A percentile compares a stretch with the other conserved stretches of the same genome.
Conservation (phyloP, 2,113 vertebrate species). For the Pelecanoides urinatrix region DNA sequence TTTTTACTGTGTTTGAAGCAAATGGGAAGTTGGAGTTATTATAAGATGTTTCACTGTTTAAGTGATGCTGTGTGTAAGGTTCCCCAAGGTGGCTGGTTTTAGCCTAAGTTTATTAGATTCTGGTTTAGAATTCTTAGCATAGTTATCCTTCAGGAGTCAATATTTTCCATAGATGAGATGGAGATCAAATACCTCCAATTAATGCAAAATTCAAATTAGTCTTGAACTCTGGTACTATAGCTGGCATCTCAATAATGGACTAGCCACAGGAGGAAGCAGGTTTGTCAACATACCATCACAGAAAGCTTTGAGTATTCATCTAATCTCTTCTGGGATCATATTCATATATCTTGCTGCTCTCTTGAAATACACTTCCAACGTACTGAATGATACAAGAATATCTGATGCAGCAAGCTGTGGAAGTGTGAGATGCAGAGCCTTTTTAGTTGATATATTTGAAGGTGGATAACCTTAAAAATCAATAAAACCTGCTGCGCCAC, state of each 20-base stretch:
- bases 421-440: neutral
- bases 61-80: neutral
- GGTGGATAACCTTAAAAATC: conserved; percentile 46
- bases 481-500: neutral
- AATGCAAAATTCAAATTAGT: conserved; percentile 39
- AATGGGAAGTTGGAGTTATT: neutral
- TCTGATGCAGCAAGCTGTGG: neutral
- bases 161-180: neutral
- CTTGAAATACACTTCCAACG: neutral
- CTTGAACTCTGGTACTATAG: neutral
- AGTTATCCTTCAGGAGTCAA: neutral
- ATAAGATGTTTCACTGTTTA: neutral
- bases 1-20: neutral
- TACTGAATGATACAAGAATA: neutral
- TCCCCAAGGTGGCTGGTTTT: neutral
- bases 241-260: neutral
- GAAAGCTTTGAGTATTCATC: neutral
- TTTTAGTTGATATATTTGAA: conserved; percentile 19
- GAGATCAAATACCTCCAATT: neutral
- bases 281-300: neutral
- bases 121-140: neutral
- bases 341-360: neutral
- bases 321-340: neutral
- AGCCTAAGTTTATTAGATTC: neutral
- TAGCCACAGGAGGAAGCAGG: neutral